phyloP scores from a whole-genome alignment of 2,888 invertebrate species.

The Ophion costatus region DNA sequence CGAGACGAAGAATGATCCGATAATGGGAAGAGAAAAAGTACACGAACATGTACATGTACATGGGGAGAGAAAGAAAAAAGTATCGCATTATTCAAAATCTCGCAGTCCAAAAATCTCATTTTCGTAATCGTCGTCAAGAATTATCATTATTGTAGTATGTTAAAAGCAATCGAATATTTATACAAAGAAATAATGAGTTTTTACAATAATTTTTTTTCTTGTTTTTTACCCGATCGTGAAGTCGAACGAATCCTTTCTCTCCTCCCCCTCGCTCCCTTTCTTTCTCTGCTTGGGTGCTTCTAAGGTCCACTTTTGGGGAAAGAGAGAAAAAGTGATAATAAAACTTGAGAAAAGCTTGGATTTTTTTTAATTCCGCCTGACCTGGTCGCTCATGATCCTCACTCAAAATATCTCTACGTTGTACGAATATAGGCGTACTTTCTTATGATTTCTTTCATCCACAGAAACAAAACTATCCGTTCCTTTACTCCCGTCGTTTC shows the following conservation, averaged over 20 bases:
- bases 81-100: slow-evolving; percentile 49
- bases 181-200: slow-evolving; percentile 62
- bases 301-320: slow-evolving; percentile 45
- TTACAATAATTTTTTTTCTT: slow-evolving; percentile 47
- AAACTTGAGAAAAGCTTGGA: slow-evolving; percentile 50
- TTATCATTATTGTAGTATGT: slow-evolving; percentile 47
- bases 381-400: slow-evolving; percentile 37
- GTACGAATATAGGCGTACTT: neutral
- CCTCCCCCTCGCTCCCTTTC: neutral
- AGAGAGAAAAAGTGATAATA: slow-evolving; percentile 50
- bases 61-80: slow-evolving; percentile 8
- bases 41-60: slow-evolving; percentile 1
- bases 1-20: neutral
- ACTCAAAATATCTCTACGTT: slow-evolving; percentile 19
- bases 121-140: slow-evolving; percentile 42
- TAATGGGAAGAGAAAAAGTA: neutral
- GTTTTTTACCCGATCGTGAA: slow-evolving; percentile 50
- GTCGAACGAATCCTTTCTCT: slow-evolving; percentile 1
- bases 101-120: slow-evolving; percentile 42
- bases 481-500: no score
- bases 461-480: no score
- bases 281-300: slow-evolving; percentile 27
- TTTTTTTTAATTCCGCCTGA: slow-evolving; percentile 49
- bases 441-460: no score
- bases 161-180: slow-evolving; percentile 61